Percentiles rank a stretch among this genome's conserved stretches.
phyloP scores from a whole-genome alignment of 2,797 vertebrate genomes.

The Argentina silus region DNA sequence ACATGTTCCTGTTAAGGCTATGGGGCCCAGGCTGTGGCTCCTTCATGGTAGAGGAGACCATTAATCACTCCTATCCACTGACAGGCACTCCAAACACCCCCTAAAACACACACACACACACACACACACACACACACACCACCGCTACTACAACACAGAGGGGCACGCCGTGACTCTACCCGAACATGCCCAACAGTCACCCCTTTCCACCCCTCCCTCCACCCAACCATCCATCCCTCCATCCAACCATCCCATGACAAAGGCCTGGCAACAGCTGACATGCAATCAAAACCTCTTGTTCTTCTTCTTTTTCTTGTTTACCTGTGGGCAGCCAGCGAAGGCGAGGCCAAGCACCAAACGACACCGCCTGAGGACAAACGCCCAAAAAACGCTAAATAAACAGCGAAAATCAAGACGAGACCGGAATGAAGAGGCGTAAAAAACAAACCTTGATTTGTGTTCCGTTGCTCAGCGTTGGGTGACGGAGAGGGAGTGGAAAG shows the following conservation, averaged over 20 bases:
- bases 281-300: slow-evolving; percentile 38
- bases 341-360: neutral
- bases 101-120: slow-evolving; percentile 9
- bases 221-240: slow-evolving; percentile 32
- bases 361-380: neutral
- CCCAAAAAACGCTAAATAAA: slow-evolving; percentile 47
- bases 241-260: slow-evolving; percentile 39
- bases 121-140: slow-evolving; percentile 30
- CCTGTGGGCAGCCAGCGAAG: slow-evolving; percentile 27
- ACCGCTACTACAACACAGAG: slow-evolving; percentile 35
- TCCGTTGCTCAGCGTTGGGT: slow-evolving; percentile 1
- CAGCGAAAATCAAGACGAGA: slow-evolving; percentile 33
- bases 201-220: slow-evolving; percentile 32
- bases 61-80: slow-evolving; percentile 72
- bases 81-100: slow-evolving; percentile 53
- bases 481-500: neutral
- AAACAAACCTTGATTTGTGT: slow-evolving; percentile 27
- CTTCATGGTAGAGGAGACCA: slow-evolving; percentile 63
- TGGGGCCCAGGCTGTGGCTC: slow-evolving; percentile 52
- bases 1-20: slow-evolving; percentile 49
- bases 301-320: slow-evolving; percentile 19
- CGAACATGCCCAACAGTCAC: slow-evolving; percentile 55
- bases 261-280: slow-evolving; percentile 31
- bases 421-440: slow-evolving; percentile 27
- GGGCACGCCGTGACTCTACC: slow-evolving; percentile 50